These are phyloP conservation scores for Eueides isabella DNA, from an alignment of 1,140 invertebrate species.

Conservation along the genomic window DNA sequence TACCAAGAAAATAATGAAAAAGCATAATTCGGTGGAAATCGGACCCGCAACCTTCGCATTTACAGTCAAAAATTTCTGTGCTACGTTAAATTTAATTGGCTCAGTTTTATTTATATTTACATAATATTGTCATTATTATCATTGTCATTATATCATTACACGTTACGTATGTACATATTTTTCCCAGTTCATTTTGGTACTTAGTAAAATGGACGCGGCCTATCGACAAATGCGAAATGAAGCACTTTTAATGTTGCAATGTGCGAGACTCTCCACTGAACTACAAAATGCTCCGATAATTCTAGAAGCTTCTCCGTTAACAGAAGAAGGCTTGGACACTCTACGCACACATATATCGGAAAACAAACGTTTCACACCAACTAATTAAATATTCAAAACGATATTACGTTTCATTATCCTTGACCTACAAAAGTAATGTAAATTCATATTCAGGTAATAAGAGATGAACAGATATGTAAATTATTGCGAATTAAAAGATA, in stretches of 20 bases:
- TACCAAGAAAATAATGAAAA: too few relatives aligned
- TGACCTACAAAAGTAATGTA: conserved; percentile 41
- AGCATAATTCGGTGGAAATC: too few relatives aligned
- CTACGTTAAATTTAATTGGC: too few relatives aligned
- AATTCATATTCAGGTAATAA: conserved; percentile 38
- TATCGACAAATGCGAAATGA: conserved; percentile 92
- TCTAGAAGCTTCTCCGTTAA: conserved; percentile 88
- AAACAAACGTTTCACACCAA: conserved; percentile 47
- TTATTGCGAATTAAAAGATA: conserved; percentile 35
- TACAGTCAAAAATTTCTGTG: too few relatives aligned
- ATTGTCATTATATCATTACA: too few relatives aligned
- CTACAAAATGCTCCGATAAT: conserved; percentile 86
- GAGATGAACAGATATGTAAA: conserved; percentile 39
- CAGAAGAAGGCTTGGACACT: conserved; percentile 86
- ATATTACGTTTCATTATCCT: conserved; percentile 39
- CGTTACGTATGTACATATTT: background rate
- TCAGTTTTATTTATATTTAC: too few relatives aligned
- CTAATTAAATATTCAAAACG: conserved; percentile 30
- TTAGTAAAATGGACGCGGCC: conserved; percentile 92
- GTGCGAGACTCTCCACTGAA: conserved; percentile 85
- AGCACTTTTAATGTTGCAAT: conserved; percentile 90
- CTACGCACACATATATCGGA: conserved; percentile 85
- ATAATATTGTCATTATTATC: too few relatives aligned
- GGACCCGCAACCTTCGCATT: too few relatives aligned
- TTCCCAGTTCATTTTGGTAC: conserved; percentile 86